Conservation (phyloP, 2,113 vertebrate genomes). For the Serinus canaria region DNA sequence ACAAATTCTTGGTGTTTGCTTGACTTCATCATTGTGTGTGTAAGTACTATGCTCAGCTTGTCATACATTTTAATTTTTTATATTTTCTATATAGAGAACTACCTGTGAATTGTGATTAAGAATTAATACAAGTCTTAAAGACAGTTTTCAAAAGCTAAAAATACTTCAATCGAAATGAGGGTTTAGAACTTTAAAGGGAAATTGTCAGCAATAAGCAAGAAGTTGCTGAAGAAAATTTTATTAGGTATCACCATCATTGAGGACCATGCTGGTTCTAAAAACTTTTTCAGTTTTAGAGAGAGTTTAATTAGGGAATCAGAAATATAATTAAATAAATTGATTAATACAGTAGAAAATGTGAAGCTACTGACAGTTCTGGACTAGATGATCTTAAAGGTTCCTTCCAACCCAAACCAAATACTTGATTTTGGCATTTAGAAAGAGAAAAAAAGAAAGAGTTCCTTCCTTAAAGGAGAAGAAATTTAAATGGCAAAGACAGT, state of each 20-base stretch:
- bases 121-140: background rate
- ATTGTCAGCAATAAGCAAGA: background rate
- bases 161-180: background rate
- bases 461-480: background rate
- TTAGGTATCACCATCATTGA: background rate
- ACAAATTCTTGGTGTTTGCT: conserved; percentile 96
- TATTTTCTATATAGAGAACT: background rate
- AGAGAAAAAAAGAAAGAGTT: background rate
- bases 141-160: background rate
- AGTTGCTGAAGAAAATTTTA: background rate
- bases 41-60: conserved; percentile 62
- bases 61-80: background rate
- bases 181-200: background rate
- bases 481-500: background rate
- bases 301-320: background rate
- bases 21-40: conserved; percentile 90
- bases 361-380: background rate
- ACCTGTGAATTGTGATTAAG: background rate
- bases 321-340: background rate
- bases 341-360: background rate
- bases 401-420: background rate
- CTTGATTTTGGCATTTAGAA: background rate
- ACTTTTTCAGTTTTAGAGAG: background rate
- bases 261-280: background rate
- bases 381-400: background rate